Percentiles rank a stretch among this genome's conserved stretches.
Conservation (phyloP, 2,888 invertebrate species). For the Xestobium rufovillosum region DNA sequence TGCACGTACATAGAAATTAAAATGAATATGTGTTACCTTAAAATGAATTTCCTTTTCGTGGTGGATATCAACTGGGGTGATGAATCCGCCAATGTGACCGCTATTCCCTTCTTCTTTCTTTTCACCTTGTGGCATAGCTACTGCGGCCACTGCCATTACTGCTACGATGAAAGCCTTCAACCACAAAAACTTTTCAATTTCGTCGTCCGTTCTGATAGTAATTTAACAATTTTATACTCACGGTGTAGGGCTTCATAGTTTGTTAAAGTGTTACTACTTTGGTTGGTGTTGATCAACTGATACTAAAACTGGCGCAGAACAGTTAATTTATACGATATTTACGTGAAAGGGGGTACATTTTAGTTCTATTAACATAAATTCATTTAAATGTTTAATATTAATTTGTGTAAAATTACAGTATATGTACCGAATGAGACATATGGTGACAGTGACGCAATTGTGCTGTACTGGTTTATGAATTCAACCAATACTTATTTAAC, state of each 20-base stretch:
- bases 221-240: conserved; percentile 20
- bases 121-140: conserved; percentile 18
- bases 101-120: conserved; percentile 16
- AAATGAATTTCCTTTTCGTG: conserved; percentile 33
- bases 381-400: conserved; percentile 7
- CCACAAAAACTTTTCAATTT: too few relatives aligned
- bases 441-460: too few relatives aligned
- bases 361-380: conserved; percentile 10
- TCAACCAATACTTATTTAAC: too few relatives aligned
- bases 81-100: conserved; percentile 21
- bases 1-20: too few relatives aligned
- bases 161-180: conserved; percentile 13
- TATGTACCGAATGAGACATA: conserved; percentile 4
- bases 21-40: too few relatives aligned
- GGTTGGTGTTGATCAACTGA: conserved; percentile 24
- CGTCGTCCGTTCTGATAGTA: background rate
- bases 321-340: conserved; percentile 28
- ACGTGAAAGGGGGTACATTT: conserved; percentile 28
- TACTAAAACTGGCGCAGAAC: conserved; percentile 13
- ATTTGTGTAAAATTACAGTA: conserved; percentile 10
- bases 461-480: too few relatives aligned
- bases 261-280: conserved; percentile 15
- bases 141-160: conserved; percentile 15
- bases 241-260: conserved; percentile 23
- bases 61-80: conserved; percentile 32